phyloP scores from a whole-genome alignment of 2,888 invertebrate species.

The Orthosia incerta region DNA sequence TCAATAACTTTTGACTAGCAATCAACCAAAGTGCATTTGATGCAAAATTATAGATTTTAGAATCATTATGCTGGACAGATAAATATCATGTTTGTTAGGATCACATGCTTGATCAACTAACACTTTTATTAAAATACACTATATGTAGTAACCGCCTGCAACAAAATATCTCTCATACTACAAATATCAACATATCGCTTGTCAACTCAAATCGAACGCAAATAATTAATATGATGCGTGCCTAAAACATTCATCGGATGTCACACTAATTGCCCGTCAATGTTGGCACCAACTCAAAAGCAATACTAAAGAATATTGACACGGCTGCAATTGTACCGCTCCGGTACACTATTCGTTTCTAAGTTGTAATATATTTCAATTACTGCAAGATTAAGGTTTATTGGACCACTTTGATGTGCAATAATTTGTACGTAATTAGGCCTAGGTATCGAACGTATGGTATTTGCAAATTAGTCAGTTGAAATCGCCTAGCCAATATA shows the following conservation, averaged over 20 bases:
- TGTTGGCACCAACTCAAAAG: slow-evolving; percentile 63
- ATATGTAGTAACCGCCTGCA: too few species aligned
- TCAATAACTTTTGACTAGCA: too few species aligned
- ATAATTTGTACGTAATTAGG: not conserved
- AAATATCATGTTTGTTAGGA: too few species aligned
- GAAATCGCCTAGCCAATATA: not conserved
- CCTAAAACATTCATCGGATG: slow-evolving; percentile 60
- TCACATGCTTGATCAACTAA: too few species aligned
- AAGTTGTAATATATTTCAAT: slow-evolving; percentile 27
- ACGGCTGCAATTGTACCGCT: slow-evolving; percentile 47
- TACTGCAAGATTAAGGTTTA: slow-evolving; percentile 12
- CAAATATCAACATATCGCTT: slow-evolving; percentile 23
- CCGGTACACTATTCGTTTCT: slow-evolving; percentile 33
- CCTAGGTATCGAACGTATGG: slow-evolving; percentile 3
- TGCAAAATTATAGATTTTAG: too few species aligned
- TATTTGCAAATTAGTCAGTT: not conserved
- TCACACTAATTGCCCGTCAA: slow-evolving; percentile 63
- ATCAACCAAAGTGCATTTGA: too few species aligned
- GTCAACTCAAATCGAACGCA: slow-evolving; percentile 42
- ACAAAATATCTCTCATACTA: slow-evolving; percentile 9
- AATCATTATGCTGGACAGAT: too few species aligned
- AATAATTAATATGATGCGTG: slow-evolving; percentile 54
- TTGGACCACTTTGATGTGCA: not conserved
- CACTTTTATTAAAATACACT: too few species aligned
- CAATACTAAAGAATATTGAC: slow-evolving; percentile 59